Evolutionary conservation across 2,113 vertebrate genomes (phyloP), one percentile per base, ranked within the genome.

Genomic region (Ornithorhynchus anatinus): DNA sequence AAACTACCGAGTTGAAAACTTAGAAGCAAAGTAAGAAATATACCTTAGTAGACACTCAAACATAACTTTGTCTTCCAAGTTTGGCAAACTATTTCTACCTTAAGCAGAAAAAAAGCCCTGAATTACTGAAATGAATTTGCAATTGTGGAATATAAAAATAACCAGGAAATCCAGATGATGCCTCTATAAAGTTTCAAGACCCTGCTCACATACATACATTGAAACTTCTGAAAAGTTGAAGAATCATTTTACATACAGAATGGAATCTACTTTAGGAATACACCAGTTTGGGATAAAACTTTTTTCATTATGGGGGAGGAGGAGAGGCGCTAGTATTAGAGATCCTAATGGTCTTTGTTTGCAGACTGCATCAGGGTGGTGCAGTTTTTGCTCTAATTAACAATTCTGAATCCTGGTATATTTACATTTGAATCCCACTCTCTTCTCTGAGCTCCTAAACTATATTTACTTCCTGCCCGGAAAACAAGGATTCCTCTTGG

Each of bases 271-370:
- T 60, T 39, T 35, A 45, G 67, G 43, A 64, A 75, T 29, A 40
- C 75, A 32, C 25, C 53, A 67, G n/a, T 52, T 72, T 72, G 42
- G 60, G 32, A 39, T n/a, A n/a, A n/a, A n/a, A n/a, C n/a, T n/a
- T n/a, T n/a, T n/a, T n/a, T n/a, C n/a, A n/a, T n/a, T n/a, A n/a
- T n/a, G n/a, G n/a, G n/a, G n/a, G n/a, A n/a, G n/a, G n/a, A n/a
- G n/a, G n/a, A n/a, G 53, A 48, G 48, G 56, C 6, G n/a, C 42
- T 25, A 4, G 35, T 68, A 19, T 60, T 31, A 44, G 37, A 51
- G 52, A 23, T 59, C 17, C 31, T 32, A 19, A 59, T 52, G 20
- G n/a, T n/a, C 67, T 40, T 23, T 32, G 38, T 43, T 67, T 50
- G 42, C 4, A 15, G 42, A 57, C 20, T 38, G 1, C 43, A 57